Evolutionary conservation across 2,113 vertebrate species (phyloP).

Genomic region (Salvator merianae): DNA sequence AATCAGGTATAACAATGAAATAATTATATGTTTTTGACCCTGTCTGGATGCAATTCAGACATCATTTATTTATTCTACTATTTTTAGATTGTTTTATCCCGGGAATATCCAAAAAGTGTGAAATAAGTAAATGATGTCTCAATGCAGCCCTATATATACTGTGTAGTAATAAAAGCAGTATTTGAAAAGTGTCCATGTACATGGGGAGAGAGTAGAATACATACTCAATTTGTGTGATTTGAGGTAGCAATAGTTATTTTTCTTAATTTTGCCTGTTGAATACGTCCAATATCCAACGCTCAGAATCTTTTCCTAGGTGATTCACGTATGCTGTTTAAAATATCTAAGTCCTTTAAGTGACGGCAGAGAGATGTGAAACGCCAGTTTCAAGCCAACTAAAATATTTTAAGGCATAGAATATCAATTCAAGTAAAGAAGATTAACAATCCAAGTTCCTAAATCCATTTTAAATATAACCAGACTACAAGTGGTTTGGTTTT

Average conservation of each 20-base stretch:
- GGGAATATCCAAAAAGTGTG: no score
- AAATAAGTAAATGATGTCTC: no score
- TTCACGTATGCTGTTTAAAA: not conserved
- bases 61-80: no score
- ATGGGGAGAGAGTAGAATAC: no score
- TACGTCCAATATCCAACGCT: accelerated
- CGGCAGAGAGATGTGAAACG: no score
- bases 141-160: no score
- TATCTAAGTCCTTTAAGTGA: conserved; percentile 4
- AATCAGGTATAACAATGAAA: no score
- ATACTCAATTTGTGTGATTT: not conserved
- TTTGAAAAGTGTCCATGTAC: not conserved
- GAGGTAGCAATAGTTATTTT: not conserved
- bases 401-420: not conserved
- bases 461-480: conserved; percentile 11
- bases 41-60: no score
- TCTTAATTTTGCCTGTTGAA: conserved; percentile 23
- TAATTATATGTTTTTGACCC: no score
- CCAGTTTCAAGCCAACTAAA: not conserved
- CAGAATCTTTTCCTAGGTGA: not conserved
- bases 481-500: no score
- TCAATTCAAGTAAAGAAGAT: conserved; percentile 12
- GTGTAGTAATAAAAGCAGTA: not conserved
- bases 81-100: no score
- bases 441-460: not conserved